Conservation (phyloP, 2,113 vertebrate genomes). For the Mastomys coucha region DNA sequence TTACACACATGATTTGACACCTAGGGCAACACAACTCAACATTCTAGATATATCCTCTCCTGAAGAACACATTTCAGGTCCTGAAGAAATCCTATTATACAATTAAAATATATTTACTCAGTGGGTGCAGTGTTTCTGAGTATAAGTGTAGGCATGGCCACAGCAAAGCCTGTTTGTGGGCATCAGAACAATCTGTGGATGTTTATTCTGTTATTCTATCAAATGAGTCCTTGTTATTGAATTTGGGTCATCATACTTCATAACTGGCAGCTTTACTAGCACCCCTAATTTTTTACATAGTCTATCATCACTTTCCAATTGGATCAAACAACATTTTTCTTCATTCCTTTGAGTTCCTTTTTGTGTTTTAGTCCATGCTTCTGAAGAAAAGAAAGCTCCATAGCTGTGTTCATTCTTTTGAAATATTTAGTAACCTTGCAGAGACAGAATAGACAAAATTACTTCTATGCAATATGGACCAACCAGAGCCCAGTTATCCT, state of each 20-base stretch:
- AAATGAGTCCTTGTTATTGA: background rate
- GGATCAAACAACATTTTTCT: background rate
- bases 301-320: background rate
- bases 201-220: background rate
- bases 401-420: constrained; percentile 8
- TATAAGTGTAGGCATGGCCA: too few relatives aligned
- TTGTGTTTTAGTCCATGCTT: constrained; percentile 38
- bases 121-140: too few relatives aligned
- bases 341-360: background rate
- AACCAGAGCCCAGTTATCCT: too few relatives aligned
- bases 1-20: background rate
- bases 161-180: background rate
- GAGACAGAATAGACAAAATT: background rate
- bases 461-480: background rate
- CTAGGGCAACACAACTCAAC: background rate
- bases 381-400: background rate
- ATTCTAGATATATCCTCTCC: background rate
- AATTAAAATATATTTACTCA: background rate
- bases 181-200: background rate
- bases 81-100: background rate
- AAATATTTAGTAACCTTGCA: background rate
- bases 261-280: too few relatives aligned
- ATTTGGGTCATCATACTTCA: background rate
- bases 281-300: background rate
- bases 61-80: background rate